Evolutionary conservation across 2,113 vertebrate genomes (phyloP), one percentile per base, ranked within the genome.

Genomic region (Alectura lathami): DNA sequence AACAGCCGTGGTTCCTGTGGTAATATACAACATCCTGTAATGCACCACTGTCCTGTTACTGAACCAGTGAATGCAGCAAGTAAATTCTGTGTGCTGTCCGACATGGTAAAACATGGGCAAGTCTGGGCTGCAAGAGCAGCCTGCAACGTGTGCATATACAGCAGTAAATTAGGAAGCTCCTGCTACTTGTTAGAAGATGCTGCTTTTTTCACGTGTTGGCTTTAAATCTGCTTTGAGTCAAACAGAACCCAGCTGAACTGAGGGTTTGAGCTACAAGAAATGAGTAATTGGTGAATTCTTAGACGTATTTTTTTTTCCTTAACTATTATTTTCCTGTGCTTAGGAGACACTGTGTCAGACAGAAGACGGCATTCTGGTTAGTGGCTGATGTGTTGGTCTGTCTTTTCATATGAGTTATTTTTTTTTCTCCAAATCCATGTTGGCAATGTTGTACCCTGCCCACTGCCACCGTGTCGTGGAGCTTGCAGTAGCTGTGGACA

Each of bases 91-190:
- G 3, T 1, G 6, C 53, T 89, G 43, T 89, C 32, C 79, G 62
- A 43, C 4, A 0, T 13, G 22, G 36, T 90, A 56, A 82, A 92
- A 88, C 47, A 54, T 34, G 24, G 50, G 78, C 64, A 59, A 15
- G 51, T 70, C 56, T 40, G 45, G 83, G 27, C 26, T 67, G 23
- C 2, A 8, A 83, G 54, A 77, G 18, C 54, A 67, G 48, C 82
- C 73, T 88, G 40, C 69, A 36, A 5, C 1, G 26, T 74, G 17
- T 4, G 32, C 20, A 17, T 13, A 18, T n/a, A 67, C 87, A 94
- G 59, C 81, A 96, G 77, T 88, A 92, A 91, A 91, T 94, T 53
- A 77, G 57, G 70, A 72, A 89, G 34, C 67, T 93, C 14, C 48
- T 91, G 48, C 27, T 89, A 8, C 34, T 91, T 75, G 11, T 42